These are phyloP conservation scores for Poliocrania exsul DNA, from an alignment of 2,797 vertebrate genomes.

Conservation along the genomic window DNA sequence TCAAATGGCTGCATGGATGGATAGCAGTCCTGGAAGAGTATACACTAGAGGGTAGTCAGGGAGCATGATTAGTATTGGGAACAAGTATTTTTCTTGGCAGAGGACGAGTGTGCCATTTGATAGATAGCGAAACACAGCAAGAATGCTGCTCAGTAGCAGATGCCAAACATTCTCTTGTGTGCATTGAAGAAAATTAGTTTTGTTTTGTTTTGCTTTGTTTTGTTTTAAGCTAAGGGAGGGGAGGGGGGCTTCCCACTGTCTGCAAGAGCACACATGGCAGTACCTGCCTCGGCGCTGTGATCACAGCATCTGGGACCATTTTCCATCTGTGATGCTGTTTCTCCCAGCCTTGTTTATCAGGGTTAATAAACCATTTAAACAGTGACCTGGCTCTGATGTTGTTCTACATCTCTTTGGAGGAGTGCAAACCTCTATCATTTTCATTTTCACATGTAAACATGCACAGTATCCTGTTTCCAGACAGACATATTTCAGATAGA, in stretches of 20 bases:
- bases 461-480: background rate
- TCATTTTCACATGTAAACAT: background rate
- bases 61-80: conserved; percentile 61
- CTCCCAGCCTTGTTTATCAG: background rate
- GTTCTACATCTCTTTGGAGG: background rate
- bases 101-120: background rate
- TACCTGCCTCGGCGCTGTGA: background rate
- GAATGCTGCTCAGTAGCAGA: conserved; percentile 43
- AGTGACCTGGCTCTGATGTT: background rate
- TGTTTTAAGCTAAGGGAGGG: background rate
- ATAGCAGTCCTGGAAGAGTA: conserved; percentile 42
- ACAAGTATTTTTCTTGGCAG: conserved; percentile 69
- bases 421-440: background rate
- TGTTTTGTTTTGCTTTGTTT: background rate
- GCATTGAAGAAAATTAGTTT: conserved; percentile 11
- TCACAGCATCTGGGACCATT: background rate
- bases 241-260: background rate
- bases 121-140: conserved; percentile 34
- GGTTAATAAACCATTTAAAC: background rate
- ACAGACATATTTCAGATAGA: background rate
- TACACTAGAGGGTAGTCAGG: conserved; percentile 64
- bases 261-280: background rate
- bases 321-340: background rate
- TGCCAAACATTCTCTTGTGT: conserved; percentile 24
- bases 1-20: background rate